phyloP scores from a whole-genome alignment of 2,113 vertebrate species.

The Bubo scandiacus region DNA sequence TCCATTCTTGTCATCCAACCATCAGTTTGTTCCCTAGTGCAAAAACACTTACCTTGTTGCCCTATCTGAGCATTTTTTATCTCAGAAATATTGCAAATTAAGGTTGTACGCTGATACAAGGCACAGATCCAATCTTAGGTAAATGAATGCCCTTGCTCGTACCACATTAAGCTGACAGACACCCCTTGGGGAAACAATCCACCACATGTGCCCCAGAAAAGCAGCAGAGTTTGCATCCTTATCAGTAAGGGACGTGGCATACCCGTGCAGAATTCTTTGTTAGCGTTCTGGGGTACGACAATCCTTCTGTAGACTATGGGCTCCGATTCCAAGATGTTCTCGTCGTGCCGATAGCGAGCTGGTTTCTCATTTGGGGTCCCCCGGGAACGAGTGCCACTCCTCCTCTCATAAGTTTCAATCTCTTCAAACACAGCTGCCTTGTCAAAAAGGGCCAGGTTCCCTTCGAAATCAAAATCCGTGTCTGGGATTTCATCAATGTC shows the following conservation, averaged over 20 bases:
- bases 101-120: neutral
- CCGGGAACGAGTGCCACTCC: slow-evolving; percentile 82
- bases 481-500: slow-evolving; percentile 89
- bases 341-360: slow-evolving; percentile 89
- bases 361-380: slow-evolving; percentile 88
- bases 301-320: slow-evolving; percentile 94
- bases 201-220: neutral
- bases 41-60: neutral
- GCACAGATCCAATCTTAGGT: accelerated
- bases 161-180: neutral
- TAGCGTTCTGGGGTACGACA: slow-evolving; percentile 82
- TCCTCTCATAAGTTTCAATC: slow-evolving; percentile 89
- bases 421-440: slow-evolving; percentile 97
- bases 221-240: neutral
- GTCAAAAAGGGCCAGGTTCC: slow-evolving; percentile 96
- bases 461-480: slow-evolving; percentile 97
- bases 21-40: neutral
- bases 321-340: slow-evolving; percentile 93
- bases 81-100: neutral
- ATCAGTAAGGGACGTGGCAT: neutral
- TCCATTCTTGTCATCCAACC: neutral
- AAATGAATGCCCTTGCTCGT: accelerated
- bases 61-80: neutral
- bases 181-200: neutral
- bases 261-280: slow-evolving; percentile 96